Evolutionary conservation across 2,113 vertebrate genomes (phyloP), one percentile per base, ranked within the genome.

Genomic region (Acrocephalus arundinaceus): DNA sequence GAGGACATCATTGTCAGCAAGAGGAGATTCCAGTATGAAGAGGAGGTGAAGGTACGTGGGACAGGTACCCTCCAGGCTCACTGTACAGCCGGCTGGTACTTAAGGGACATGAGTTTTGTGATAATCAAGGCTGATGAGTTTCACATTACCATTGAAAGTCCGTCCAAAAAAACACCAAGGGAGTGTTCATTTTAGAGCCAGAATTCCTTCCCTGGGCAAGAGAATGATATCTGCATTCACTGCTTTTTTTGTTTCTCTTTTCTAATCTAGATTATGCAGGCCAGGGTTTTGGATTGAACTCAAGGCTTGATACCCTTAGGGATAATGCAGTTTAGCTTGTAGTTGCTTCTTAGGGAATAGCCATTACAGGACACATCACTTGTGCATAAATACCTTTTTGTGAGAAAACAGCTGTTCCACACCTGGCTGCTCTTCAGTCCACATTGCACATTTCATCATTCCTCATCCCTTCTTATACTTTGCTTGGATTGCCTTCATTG

Each of bases 1-100:
- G 99, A 99, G 96, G 99, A 99, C 37, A 99, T 99, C 77, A 99
- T 99, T 16, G 99, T 99, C 94, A 99, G 98, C 98, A 99, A 99
- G 83, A 98, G 99, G 37, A 97, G 99, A 45, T 99, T 99, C 97
- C 99, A 99, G 91, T 99, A 99, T 23, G 99, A 99, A 95, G 99
- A 99, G 91, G 99, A 99, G 93, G 99, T 99, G 82, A 99, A 99
- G 98, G 99, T 99, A 93, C 1, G 89, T 37, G 3, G n/a, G 43
- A 15, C 30, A 74, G 5, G 52, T 33, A 9, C 16, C 16, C 23
- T n/a, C 5, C 41, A 51, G 75, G 39, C 46, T 87, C 37, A 7
- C 15, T 2, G 1, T n/a, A 3, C 31, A 18, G 52, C 25, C 39
- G 15, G 11, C 14, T 81, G 19, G 52, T 57, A 25, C 10, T 41